These are phyloP conservation scores for Callimorpha dominula DNA, from an alignment of 2,888 invertebrate genomes.

Conservation along the genomic window DNA sequence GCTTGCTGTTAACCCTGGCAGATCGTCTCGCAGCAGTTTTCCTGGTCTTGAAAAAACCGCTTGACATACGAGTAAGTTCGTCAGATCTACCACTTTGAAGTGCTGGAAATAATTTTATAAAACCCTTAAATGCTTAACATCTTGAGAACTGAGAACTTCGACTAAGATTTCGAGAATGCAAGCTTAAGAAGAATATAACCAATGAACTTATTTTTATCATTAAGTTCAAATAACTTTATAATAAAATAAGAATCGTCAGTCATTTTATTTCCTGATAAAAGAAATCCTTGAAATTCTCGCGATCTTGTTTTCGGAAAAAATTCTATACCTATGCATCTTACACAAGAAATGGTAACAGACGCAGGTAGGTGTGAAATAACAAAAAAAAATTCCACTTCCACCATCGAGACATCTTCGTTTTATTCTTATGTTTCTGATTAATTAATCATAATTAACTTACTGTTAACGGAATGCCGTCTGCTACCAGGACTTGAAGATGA, in stretches of 20 bases:
- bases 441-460: conserved; percentile 77
- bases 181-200: too few relatives aligned
- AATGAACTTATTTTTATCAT: background rate
- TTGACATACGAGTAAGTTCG: conserved; percentile 81
- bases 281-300: too few relatives aligned
- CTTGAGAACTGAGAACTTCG: background rate
- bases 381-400: too few relatives aligned
- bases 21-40: conserved; percentile 92
- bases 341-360: too few relatives aligned
- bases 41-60: conserved; percentile 91
- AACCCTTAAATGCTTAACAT: background rate
- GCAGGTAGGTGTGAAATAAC: too few relatives aligned
- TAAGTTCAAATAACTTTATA: too few relatives aligned
- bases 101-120: conserved; percentile 76
- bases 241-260: too few relatives aligned
- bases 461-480: conserved; percentile 92
- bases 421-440: background rate
- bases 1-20: conserved; percentile 89
- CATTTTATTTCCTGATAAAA: too few relatives aligned
- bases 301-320: too few relatives aligned
- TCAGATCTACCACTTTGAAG: conserved; percentile 77
- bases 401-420: too few relatives aligned
- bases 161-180: background rate
- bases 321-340: too few relatives aligned
- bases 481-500: conserved; percentile 92